Conservation (phyloP, 2,888 invertebrate species). For the Pharmacophagus antenor region DNA sequence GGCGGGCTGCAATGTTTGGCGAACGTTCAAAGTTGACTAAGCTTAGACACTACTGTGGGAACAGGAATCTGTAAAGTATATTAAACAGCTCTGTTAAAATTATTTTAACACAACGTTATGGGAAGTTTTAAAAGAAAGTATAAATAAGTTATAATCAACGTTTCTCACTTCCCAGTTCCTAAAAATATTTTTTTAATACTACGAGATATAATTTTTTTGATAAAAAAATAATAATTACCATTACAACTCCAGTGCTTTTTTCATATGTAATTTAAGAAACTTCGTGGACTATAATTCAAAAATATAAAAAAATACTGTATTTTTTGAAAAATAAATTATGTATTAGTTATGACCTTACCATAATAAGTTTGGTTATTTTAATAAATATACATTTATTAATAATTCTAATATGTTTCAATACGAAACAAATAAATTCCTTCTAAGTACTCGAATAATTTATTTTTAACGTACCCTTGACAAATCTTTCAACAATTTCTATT, state of each 20-base stretch:
- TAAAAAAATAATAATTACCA: too few relatives aligned
- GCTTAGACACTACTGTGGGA: neutral
- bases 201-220: too few relatives aligned
- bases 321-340: too few relatives aligned
- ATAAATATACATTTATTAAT: too few relatives aligned
- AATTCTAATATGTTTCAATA: neutral
- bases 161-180: too few relatives aligned
- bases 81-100: neutral
- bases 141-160: neutral
- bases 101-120: neutral
- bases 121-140: neutral
- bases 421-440: neutral
- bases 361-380: neutral
- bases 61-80: neutral
- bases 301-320: too few relatives aligned
- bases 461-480: neutral
- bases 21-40: constrained; percentile 7
- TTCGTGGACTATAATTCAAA: too few relatives aligned
- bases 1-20: neutral
- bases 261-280: too few relatives aligned
- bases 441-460: neutral
- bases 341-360: neutral
- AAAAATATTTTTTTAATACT: too few relatives aligned
- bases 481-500: neutral
- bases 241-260: too few relatives aligned